These are phyloP conservation scores for Eugnorisma glareosa DNA, from an alignment of 2,888 invertebrate genomes.

Conservation along the genomic window DNA sequence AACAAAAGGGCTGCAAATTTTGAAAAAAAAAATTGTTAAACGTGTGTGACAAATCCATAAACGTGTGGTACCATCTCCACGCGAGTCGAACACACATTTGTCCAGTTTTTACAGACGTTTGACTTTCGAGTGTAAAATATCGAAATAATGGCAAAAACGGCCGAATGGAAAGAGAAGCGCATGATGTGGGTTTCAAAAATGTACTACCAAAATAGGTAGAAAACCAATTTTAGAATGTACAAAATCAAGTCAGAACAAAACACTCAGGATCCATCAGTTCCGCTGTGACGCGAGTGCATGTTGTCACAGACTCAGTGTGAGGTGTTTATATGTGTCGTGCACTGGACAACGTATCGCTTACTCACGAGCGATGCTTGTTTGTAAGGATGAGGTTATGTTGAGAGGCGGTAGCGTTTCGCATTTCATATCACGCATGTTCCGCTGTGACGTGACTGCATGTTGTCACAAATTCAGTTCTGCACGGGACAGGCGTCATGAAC, in stretches of 20 bases:
- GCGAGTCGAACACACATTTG: too few relatives aligned
- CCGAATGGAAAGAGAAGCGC: neutral
- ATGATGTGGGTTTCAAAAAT: neutral
- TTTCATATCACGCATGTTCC: too few relatives aligned
- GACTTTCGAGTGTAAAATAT: neutral
- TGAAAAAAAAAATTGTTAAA: too few relatives aligned
- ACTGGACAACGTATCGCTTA: slow-evolving; percentile 64
- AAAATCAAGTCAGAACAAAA: slow-evolving; percentile 23
- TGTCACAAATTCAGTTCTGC: slow-evolving; percentile 56
- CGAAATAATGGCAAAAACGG: neutral
- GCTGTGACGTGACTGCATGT: slow-evolving; percentile 54
- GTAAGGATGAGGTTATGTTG: slow-evolving; percentile 4
- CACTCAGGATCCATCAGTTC: slow-evolving; percentile 62
- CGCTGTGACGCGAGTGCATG: slow-evolving; percentile 59
- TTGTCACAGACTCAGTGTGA: slow-evolving; percentile 64
- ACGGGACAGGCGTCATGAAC: neutral
- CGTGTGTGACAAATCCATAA: too few relatives aligned
- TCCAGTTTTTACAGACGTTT: neutral
- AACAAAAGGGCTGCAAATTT: too few relatives aligned
- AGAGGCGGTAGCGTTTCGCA: neutral
- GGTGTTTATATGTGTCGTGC: slow-evolving; percentile 69
- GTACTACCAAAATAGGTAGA: slow-evolving; percentile 8
- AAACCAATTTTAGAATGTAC: slow-evolving; percentile 1
- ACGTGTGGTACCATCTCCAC: too few relatives aligned
- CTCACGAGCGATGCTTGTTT: slow-evolving; percentile 64